These are phyloP conservation scores for Scopus umbretta DNA, from an alignment of 2,113 vertebrate genomes.

Conservation along the genomic window DNA sequence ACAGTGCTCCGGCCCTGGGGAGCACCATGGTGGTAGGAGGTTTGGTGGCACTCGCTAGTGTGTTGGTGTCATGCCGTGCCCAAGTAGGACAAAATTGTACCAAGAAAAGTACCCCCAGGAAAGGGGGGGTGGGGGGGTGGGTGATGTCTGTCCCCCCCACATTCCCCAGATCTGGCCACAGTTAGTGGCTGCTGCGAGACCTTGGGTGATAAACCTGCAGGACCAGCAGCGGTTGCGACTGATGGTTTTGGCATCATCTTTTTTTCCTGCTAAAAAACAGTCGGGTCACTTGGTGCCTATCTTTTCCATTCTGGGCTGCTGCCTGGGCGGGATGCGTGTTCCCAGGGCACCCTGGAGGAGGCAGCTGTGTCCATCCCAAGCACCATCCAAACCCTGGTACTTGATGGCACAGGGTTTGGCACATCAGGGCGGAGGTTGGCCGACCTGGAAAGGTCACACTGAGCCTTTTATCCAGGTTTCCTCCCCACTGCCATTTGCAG, in stretches of 20 bases:
- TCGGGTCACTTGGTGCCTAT: accelerated
- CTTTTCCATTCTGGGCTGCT: background rate
- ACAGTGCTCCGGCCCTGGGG: accelerated
- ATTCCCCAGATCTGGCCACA: accelerated
- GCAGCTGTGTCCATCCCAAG: background rate
- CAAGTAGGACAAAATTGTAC: accelerated
- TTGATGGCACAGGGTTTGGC: background rate
- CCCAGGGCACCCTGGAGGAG: background rate
- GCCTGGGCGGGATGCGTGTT: accelerated
- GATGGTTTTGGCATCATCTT: background rate
- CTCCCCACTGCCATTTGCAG: background rate
- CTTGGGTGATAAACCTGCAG: accelerated
- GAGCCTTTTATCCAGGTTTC: background rate
- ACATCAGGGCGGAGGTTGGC: background rate
- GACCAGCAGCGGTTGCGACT: background rate
- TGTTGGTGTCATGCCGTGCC: background rate
- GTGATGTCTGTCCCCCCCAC: too few species aligned
- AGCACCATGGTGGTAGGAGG: accelerated
- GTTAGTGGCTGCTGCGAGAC: accelerated
- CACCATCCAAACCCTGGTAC: background rate
- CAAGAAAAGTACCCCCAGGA: too few species aligned
- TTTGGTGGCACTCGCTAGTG: accelerated
- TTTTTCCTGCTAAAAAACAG: background rate
- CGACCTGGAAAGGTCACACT: background rate
- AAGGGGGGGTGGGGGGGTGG: too few species aligned